Evolutionary conservation across 2,888 invertebrate genomes (phyloP).

Genomic region (Lithodes maja): DNA sequence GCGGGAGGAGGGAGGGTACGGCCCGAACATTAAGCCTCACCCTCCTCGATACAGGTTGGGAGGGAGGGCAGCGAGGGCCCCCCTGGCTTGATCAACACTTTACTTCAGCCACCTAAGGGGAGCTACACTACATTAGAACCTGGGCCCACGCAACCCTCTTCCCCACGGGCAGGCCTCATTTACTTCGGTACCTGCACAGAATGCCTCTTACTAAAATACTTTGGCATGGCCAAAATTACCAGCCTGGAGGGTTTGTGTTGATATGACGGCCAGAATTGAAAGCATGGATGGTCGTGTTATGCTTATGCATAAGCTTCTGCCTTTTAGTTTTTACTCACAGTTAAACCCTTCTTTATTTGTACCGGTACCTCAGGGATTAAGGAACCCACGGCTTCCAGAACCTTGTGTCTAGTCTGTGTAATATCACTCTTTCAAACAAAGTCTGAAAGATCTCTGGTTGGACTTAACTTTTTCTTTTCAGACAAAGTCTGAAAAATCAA

Average conservation of each 20-base stretch:
- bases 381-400: no score
- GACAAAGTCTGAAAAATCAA: no score
- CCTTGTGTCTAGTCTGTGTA: no score
- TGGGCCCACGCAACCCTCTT: conserved; percentile 46
- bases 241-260: neutral
- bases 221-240: no score
- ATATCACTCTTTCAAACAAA: no score
- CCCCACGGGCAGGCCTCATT: conserved; percentile 33
- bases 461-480: no score
- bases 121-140: conserved; percentile 75
- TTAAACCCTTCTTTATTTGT: no score
- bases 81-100: conserved; percentile 66
- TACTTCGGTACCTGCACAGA: conserved; percentile 36
- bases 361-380: no score
- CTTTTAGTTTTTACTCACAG: no score
- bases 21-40: conserved; percentile 70
- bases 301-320: no score
- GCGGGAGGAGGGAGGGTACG: conserved; percentile 69
- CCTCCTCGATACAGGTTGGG: conserved; percentile 63
- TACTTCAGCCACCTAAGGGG: conserved; percentile 72
- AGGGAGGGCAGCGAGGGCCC: conserved; percentile 61
- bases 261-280: neutral
- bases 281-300: no score
- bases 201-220: neutral
- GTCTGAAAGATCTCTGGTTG: no score